These are phyloP conservation scores for Cranoglanis bouderius DNA, from an alignment of 2,113 vertebrate genomes.

Conservation along the genomic window DNA sequence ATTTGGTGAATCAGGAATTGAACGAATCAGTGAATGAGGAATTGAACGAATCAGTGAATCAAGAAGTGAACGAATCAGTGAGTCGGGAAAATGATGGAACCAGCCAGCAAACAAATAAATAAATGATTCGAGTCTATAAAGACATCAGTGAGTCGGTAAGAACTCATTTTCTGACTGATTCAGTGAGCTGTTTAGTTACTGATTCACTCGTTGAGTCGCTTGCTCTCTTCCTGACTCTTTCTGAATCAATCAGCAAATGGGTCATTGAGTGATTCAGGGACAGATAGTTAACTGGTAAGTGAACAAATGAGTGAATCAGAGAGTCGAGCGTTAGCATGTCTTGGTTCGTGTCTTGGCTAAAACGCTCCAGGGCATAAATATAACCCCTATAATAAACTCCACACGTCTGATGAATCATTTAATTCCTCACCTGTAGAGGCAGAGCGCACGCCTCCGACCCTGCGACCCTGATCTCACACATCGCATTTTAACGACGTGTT, in stretches of 20 bases:
- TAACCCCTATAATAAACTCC: neutral
- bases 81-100: neutral
- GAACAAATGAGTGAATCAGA: neutral
- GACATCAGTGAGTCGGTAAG: neutral
- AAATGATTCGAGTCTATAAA: neutral
- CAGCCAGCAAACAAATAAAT: no score
- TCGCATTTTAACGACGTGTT: slow-evolving; percentile 42
- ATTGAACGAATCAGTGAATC: neutral
- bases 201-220: neutral
- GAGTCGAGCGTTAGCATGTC: neutral
- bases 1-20: no score
- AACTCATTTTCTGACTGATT: neutral
- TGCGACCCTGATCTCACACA: slow-evolving; percentile 31
- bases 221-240: neutral
- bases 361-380: neutral
- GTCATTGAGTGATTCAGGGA: neutral
- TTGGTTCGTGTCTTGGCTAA: neutral
- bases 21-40: neutral
- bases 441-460: neutral
- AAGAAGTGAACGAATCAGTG: neutral
- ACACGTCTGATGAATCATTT: neutral
- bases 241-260: neutral
- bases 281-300: neutral
- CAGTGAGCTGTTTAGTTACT: neutral
- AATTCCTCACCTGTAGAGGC: neutral